Conservation (phyloP, 1,140 invertebrate species). For the Pseudachorutes palmiensis region DNA sequence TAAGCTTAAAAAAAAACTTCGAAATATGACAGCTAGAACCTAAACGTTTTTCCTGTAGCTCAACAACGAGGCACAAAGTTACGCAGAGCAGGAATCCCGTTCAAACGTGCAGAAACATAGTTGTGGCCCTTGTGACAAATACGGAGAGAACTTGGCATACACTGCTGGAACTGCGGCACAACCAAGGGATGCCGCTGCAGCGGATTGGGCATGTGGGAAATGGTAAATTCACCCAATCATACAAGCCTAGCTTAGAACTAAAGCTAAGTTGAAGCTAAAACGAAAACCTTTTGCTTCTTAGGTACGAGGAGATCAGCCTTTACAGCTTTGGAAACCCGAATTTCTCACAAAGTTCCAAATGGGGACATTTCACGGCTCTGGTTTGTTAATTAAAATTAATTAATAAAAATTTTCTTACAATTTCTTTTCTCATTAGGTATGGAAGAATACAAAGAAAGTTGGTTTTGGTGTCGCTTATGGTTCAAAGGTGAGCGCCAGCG, state of each 20-base stretch:
- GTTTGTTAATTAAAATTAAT: too few relatives aligned
- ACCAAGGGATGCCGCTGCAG: neutral
- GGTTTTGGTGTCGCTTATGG: conserved; percentile 15
- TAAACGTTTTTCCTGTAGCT: conserved; percentile 2
- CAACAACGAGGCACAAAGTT: conserved; percentile 10
- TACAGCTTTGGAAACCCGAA: conserved; percentile 7
- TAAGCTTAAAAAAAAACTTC: too few relatives aligned
- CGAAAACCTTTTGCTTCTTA: too few relatives aligned
- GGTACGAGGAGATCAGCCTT: conserved; percentile 6
- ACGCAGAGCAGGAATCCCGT: neutral
- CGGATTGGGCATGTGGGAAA: conserved; percentile 4
- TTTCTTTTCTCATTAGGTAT: too few relatives aligned
- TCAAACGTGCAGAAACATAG: conserved; percentile 14
- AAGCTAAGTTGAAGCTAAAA: too few relatives aligned
- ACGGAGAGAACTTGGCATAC: conserved; percentile 15
- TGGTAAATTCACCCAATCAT: neutral
- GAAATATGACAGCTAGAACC: too few relatives aligned
- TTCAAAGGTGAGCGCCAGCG: neutral
- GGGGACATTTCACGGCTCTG: conserved; percentile 23
- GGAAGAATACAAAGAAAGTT: conserved; percentile 7
- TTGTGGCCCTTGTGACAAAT: conserved; percentile 10
- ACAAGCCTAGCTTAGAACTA: neutral
- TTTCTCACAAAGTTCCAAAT: neutral
- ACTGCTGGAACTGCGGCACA: neutral
- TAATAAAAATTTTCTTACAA: too few relatives aligned